Base-by-base conservation (phyloP, 2,888 invertebrate genomes). In the Pseudococcus longispinus region DNA sequence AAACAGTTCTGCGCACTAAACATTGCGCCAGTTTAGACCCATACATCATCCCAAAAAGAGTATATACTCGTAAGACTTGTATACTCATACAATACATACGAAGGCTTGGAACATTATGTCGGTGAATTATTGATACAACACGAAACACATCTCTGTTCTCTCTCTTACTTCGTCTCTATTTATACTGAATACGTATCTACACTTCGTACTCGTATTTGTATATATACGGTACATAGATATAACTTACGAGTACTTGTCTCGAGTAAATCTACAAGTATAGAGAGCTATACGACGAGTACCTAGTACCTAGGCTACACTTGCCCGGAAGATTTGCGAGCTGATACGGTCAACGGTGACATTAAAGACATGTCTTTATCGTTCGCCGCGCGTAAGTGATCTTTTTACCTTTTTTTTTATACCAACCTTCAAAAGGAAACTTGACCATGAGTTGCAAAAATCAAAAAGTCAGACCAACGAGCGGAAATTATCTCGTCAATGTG, bases 281-380 rank as follows among this genome's bases (percentile, higher is more conserved):
- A 37, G 37, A 37, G 37, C 37, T 2, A 37, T 37, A 37, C 37
- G 60, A 60, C 60, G 18, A 70, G 70, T 29, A 37, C 37, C 37
- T 37, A 37, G 37, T 37, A 37, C 37, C 37, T 37, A 37, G 37
- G 37, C n/a, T 37, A 70, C 70, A 70, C 29, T 29, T 29, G 29
- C 29, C 29, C 13, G 29, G 32, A 26, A 70, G 70, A 70, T 70
- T 70, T 70, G 70, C 70, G 29, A 70, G 70, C 70, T 70, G 70
- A 70, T 70, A 70, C 70, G 70, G 29, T 70, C 29, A 29, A 70
- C 70, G 70, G 70, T 70, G 70, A 70, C 70, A 70, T 70, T 70
- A 70, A 70, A 70, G 70, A 70, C 70, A 70, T 70, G 70, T 70
- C 70, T 70, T 70, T 70, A 70, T 70, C 29, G 70, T 70, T 29